These are phyloP conservation scores for Alca torda DNA, from an alignment of 2,797 vertebrate genomes.

Conservation along the genomic window DNA sequence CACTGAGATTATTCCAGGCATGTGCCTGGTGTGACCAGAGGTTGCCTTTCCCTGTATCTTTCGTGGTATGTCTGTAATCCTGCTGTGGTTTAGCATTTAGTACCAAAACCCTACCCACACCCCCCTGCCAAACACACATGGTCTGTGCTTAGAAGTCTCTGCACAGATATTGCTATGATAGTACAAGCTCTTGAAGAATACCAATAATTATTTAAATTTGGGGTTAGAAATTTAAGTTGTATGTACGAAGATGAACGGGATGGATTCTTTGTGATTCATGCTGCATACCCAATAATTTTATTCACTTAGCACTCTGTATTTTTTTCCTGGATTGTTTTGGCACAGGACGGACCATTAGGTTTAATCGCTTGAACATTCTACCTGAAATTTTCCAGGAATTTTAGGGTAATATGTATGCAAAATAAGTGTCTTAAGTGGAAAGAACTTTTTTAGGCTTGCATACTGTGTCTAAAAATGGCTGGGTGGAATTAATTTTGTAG, in stretches of 20 bases:
- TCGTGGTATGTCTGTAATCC: background rate
- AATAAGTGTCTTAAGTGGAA: background rate
- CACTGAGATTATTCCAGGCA: background rate
- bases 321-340: background rate
- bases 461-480: background rate
- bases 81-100: background rate
- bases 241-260: background rate
- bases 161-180: background rate
- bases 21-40: background rate
- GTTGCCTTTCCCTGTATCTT: background rate
- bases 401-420: background rate
- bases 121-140: rapidly evolving
- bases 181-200: background rate
- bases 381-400: background rate
- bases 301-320: background rate
- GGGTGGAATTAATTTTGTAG: background rate
- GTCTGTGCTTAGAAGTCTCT: background rate
- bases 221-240: background rate
- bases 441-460: background rate
- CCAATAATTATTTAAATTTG: rapidly evolving
- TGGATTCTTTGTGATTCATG: background rate
- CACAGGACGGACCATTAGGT: background rate
- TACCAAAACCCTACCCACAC: background rate
- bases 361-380: background rate
- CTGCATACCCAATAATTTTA: background rate